phyloP scores from a whole-genome alignment of 1,140 invertebrate species.

The Macrosteles quadrilineatus region DNA sequence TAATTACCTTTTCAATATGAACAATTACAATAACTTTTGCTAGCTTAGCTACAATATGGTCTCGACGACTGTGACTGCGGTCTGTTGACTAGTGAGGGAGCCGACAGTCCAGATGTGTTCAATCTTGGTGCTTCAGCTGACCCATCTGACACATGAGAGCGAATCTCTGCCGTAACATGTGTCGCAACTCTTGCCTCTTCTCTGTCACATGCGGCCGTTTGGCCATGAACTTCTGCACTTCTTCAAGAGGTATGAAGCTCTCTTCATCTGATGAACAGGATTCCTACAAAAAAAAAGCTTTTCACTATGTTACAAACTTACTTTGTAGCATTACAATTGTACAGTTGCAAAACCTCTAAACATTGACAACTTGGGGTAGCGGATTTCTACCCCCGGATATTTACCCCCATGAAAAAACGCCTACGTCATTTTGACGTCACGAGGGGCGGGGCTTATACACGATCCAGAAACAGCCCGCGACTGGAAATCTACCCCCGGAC shows the following conservation, averaged over 20 bases:
- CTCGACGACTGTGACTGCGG: background rate
- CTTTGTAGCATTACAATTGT: background rate
- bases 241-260: conserved; percentile 84
- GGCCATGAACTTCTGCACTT: conserved; percentile 78
- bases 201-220: conserved; percentile 71
- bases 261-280: conserved; percentile 67
- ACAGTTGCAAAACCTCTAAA: background rate
- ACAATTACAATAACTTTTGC: conserved; percentile 2
- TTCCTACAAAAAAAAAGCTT: conserved; percentile 49
- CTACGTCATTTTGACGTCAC: too few relatives aligned
- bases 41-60: background rate
- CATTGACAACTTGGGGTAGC: too few relatives aligned
- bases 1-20: conserved; percentile 20
- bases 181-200: conserved; percentile 77
- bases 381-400: too few relatives aligned
- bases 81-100: background rate
- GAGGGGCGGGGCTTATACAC: too few relatives aligned
- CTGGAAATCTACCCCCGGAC: too few relatives aligned
- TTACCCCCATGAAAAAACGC: too few relatives aligned
- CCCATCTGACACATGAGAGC: conserved; percentile 58
- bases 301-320: background rate
- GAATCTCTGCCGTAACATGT: conserved; percentile 79
- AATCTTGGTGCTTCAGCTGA: too few relatives aligned
- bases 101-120: background rate
- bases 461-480: too few relatives aligned